Base-by-base conservation (phyloP, 2,888 invertebrate genomes). In the Spisula solida region DNA sequence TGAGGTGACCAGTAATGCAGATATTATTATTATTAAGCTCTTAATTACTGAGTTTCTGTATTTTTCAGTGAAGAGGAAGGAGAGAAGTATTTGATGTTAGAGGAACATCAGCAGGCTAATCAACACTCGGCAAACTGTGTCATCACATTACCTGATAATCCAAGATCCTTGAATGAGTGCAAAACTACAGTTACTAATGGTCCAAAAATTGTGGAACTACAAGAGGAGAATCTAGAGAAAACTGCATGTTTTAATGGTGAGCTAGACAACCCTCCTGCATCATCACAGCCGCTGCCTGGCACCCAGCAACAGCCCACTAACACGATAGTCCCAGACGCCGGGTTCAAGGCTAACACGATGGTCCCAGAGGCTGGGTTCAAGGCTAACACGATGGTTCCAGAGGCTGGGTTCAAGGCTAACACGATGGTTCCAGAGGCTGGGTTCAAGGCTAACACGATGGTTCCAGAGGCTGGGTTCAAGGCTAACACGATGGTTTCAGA, bases 1-100 rank as follows among this genome's bases (percentile, higher is more conserved):
- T n/a, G n/a, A n/a, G n/a, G n/a, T n/a, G n/a, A n/a, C n/a, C n/a
- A n/a, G n/a, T n/a, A n/a, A n/a, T n/a, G n/a, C n/a, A n/a, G n/a
- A n/a, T n/a, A n/a, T n/a, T n/a, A n/a, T n/a, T n/a, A n/a, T n/a
- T n/a, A n/a, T n/a, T n/a, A n/a, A n/a, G n/a, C n/a, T n/a, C n/a
- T n/a, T n/a, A n/a, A 41, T 41, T 41, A 41, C 41, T 41, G 41
- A 41, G 2, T 41, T 41, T 41, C 41, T 41, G 25, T 25, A 70
- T 18, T 31, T 90, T 90, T 48, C 88, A 92, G 92, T 88, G 92
- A 92, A 75, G 92, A 92, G 41, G 92, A 92, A 48, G 92, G 92
- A 41, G 92, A 92, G 82, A 48, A 89, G 14, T 92, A 90, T 79
- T 84, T 92, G 86, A 92, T 92, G 92, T 55, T 92, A 20, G 92